A percentile compares a stretch with the other conserved stretches of the same genome.
Evolutionary conservation across 2,113 vertebrate genomes (phyloP).

Genomic region (Notechis scutatus): DNA sequence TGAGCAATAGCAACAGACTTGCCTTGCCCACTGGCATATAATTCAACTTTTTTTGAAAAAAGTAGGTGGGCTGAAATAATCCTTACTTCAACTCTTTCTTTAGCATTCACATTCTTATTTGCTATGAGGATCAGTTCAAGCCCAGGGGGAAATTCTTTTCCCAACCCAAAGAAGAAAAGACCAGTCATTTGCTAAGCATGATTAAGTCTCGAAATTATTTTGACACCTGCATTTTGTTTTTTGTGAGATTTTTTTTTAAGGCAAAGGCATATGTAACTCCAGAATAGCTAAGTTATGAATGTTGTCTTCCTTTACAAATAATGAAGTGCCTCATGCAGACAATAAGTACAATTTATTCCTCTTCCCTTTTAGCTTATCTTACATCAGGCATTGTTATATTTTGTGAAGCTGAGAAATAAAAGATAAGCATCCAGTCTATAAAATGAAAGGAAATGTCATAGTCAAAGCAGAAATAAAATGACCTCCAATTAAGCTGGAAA

Average conservation of each 20-base stretch:
- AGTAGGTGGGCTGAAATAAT: constrained; percentile 44
- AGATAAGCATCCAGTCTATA: neutral
- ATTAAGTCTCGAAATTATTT: constrained; percentile 39
- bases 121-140: neutral
- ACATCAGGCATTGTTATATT: neutral
- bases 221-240: constrained; percentile 49
- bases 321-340: constrained; percentile 3
- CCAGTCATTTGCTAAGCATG: constrained; percentile 32
- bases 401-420: neutral
- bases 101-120: constrained; percentile 18
- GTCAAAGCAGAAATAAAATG: constrained; percentile 4
- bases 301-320: neutral
- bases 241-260: neutral
- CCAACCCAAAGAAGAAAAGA: constrained; percentile 31
- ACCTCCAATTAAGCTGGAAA: neutral
- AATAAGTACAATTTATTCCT: neutral
- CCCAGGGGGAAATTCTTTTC: constrained; percentile 19
- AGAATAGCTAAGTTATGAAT: neutral
- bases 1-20: constrained; percentile 32
- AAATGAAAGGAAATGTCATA: constrained; percentile 8
- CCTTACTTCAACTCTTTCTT: constrained; percentile 47
- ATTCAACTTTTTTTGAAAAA: constrained; percentile 30
- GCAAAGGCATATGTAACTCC: constrained; percentile 42
- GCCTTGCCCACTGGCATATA: constrained; percentile 28
- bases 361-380: neutral